Evolutionary conservation across 2,113 vertebrate genomes (phyloP).

Genomic region (Ceratotherium simum): DNA sequence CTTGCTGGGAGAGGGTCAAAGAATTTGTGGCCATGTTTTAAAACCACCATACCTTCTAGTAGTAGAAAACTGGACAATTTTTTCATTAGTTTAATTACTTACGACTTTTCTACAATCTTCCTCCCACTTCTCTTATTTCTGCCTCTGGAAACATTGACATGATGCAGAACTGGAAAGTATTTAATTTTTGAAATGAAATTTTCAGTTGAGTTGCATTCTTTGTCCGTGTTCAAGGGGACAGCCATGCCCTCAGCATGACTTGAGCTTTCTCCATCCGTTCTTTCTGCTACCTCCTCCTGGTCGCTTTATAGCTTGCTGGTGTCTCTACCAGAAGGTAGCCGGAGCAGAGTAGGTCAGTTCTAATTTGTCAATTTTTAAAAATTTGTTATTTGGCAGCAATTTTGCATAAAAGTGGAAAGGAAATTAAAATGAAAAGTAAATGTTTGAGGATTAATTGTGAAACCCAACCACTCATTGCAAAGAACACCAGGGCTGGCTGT

Average conservation of each 20-base stretch:
- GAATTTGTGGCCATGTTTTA: background rate
- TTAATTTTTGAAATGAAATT: background rate
- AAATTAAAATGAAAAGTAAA: background rate
- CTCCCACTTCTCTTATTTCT: background rate
- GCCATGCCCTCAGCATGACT: background rate
- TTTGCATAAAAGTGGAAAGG: background rate
- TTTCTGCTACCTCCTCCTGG: background rate
- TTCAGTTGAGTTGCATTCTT: background rate
- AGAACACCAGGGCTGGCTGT: background rate
- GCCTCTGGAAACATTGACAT: background rate
- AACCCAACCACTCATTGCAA: background rate
- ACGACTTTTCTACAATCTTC: background rate
- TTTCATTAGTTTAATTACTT: background rate
- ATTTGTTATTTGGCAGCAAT: background rate
- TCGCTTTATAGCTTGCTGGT: background rate
- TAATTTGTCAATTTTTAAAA: background rate
- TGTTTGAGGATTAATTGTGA: slow-evolving; percentile 7
- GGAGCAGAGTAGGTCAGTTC: background rate
- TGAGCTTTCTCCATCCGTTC: background rate
- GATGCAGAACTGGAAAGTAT: background rate
- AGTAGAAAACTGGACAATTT: background rate
- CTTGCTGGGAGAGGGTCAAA: background rate
- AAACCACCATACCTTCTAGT: background rate
- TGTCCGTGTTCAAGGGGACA: background rate
- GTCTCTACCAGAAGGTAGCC: background rate